Evolutionary conservation across 2,797 vertebrate species (phyloP).

Genomic region (Carcharodon carcharias): DNA sequence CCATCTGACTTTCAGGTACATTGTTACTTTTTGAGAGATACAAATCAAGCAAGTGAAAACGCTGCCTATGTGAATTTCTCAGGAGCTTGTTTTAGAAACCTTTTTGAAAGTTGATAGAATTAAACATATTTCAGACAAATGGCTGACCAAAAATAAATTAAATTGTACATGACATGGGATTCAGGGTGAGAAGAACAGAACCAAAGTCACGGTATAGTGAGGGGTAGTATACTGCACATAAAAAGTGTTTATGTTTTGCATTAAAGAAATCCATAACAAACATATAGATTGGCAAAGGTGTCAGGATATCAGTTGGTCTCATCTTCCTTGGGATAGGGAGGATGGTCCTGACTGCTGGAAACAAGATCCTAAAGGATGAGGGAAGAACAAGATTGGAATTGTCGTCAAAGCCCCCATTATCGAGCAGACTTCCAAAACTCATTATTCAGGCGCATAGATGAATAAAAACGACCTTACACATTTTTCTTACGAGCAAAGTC

Average conservation of each 20-base stretch:
- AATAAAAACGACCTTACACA: not conserved
- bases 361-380: not conserved
- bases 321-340: not conserved
- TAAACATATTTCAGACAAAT: not conserved
- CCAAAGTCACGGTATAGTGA: not conserved
- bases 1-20: not conserved
- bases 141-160: not conserved
- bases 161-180: not conserved
- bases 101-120: not conserved
- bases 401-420: not conserved
- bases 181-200: not conserved
- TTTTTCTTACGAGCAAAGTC: not conserved
- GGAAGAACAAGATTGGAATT: not conserved
- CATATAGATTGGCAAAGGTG: not conserved
- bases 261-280: not conserved
- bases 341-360: not conserved
- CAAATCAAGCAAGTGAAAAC: not conserved
- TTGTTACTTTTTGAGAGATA: too few species aligned
- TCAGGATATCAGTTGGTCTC: not conserved
- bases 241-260: not conserved
- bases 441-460: not conserved
- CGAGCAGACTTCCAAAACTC: not conserved
- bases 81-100: not conserved
- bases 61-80: not conserved
- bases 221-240: not conserved